A percentile compares a stretch with the other conserved stretches of the same genome.
Evolutionary conservation across 2,113 vertebrate species (phyloP).

Genomic region (Mustela lutreola): DNA sequence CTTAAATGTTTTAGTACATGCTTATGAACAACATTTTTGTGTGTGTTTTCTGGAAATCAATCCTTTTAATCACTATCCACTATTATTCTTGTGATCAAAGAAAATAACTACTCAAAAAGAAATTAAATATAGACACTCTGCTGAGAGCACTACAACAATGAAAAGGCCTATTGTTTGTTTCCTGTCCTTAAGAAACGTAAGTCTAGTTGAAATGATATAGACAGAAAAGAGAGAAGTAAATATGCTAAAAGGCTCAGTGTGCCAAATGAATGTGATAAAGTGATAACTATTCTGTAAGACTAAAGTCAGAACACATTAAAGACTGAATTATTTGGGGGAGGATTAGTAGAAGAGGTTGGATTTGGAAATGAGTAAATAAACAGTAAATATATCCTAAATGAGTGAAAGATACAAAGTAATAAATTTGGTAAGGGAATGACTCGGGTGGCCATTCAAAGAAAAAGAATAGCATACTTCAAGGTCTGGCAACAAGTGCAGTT

Average conservation of each 20-base stretch:
- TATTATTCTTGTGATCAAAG: background rate
- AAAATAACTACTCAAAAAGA: background rate
- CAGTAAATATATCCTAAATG: background rate
- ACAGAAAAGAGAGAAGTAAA: background rate
- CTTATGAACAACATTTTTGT: background rate
- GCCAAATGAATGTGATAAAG: background rate
- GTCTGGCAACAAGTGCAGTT: background rate
- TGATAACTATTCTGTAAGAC: background rate
- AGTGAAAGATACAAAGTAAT: slow-evolving; percentile 14
- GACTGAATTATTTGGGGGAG: background rate
- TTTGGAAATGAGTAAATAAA: background rate
- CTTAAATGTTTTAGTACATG: background rate
- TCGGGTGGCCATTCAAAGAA: background rate
- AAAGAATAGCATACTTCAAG: background rate
- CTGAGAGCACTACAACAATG: background rate
- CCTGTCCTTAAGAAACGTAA: background rate
- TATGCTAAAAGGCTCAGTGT: background rate
- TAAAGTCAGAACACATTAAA: background rate
- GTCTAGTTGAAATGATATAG: background rate
- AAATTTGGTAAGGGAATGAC: background rate
- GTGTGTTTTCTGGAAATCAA: background rate
- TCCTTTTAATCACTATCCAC: background rate
- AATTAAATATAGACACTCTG: background rate
- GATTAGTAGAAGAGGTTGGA: background rate
- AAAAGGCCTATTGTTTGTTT: background rate